phyloP scores from a whole-genome alignment of 1,140 invertebrate genomes.

The Druon quercuslanigerum region DNA sequence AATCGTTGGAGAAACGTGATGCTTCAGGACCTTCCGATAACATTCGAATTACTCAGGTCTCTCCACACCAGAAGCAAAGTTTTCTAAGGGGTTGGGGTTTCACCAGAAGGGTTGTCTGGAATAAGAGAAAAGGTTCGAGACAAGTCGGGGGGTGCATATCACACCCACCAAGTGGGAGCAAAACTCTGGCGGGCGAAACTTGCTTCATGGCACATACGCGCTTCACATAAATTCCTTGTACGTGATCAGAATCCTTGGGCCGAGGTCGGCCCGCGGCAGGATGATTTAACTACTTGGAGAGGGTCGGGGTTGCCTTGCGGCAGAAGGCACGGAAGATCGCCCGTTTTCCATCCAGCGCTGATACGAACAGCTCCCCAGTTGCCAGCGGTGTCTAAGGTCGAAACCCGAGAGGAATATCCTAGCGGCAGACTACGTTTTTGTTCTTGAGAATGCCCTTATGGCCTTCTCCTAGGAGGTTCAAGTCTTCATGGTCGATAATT shows the following conservation, averaged over 20 bases:
- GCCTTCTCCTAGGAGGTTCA: not conserved
- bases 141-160: constrained; percentile 48
- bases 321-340: constrained; percentile 43
- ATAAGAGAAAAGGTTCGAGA: constrained; percentile 32
- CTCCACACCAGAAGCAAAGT: not conserved
- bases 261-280: constrained; percentile 45
- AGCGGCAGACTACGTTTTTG: not conserved
- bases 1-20: not conserved
- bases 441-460: not conserved
- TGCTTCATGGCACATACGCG: constrained; percentile 39
- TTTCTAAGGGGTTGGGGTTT: constrained; percentile 3
- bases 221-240: constrained; percentile 49
- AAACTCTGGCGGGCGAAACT: constrained; percentile 33
- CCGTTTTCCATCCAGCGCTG: constrained; percentile 15
- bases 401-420: constrained; percentile 23
- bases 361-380: constrained; percentile 30
- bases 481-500: not conserved
- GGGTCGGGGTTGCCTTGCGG: constrained; percentile 40
- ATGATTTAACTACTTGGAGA: constrained; percentile 54
- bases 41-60: not conserved
- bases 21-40: not conserved
- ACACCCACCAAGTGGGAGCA: constrained; percentile 39
- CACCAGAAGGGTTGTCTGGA: not conserved
- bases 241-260: constrained; percentile 49
- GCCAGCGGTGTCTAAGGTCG: constrained; percentile 14